Conservation (phyloP, 2,113 vertebrate species). For the Triplophysa dalaica region DNA sequence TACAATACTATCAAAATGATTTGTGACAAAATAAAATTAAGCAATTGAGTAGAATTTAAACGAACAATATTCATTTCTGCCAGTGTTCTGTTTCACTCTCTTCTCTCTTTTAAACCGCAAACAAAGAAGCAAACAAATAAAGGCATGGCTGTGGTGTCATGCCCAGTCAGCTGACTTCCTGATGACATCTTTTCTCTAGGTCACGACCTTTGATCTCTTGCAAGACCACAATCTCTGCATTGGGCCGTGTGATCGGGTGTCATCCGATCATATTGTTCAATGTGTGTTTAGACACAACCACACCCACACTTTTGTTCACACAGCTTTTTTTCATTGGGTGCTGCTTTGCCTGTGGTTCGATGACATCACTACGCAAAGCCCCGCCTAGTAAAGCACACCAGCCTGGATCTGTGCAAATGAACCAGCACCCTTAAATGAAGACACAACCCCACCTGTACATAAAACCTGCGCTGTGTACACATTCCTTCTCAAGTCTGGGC, state of each 20-base stretch:
- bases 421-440: slow-evolving; percentile 24
- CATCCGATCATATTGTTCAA: slow-evolving; percentile 20
- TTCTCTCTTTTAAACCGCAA: background rate
- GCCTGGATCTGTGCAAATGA: background rate
- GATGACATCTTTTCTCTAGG: slow-evolving; percentile 43
- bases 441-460: slow-evolving; percentile 20
- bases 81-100: no score
- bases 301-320: slow-evolving; percentile 51
- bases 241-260: slow-evolving; percentile 30
- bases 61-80: no score
- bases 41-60: background rate
- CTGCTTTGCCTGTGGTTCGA: slow-evolving; percentile 34
- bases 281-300: slow-evolving; percentile 1
- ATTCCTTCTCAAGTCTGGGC: slow-evolving; percentile 38
- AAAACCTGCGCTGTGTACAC: background rate
- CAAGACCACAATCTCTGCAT: slow-evolving; percentile 14
- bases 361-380: slow-evolving; percentile 59
- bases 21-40: background rate
- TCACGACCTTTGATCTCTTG: slow-evolving; percentile 50
- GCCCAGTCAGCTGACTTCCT: slow-evolving; percentile 31
- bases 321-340: background rate
- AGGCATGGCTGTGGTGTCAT: slow-evolving; percentile 4
- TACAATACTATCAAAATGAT: no score
- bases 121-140: slow-evolving; percentile 18
- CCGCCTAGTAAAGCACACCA: slow-evolving; percentile 49